These are phyloP conservation scores for Ericerus pela DNA, from an alignment of 1,140 invertebrate species.

Conservation along the genomic window DNA sequence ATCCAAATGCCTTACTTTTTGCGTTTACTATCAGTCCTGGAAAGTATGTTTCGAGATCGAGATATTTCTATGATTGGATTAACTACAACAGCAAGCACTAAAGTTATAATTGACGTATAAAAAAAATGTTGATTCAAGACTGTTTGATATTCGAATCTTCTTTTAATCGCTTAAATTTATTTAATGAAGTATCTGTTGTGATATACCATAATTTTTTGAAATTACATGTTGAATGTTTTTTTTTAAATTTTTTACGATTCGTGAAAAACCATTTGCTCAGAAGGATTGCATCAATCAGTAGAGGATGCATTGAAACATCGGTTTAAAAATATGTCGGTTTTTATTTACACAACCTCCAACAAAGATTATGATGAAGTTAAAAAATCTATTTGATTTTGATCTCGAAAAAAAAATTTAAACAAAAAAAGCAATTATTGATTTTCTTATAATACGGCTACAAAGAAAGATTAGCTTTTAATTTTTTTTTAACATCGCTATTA, in stretches of 20 bases:
- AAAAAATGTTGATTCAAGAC: conserved; percentile 69
- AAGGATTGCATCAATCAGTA: conserved; percentile 34
- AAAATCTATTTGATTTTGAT: too few species aligned
- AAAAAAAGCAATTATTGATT: too few species aligned
- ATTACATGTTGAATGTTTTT: not conserved
- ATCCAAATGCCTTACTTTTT: conserved; percentile 14
- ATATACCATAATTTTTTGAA: not conserved
- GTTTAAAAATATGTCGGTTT: conserved; percentile 54
- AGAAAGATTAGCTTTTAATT: too few species aligned
- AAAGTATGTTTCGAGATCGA: conserved; percentile 67
- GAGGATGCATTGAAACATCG: conserved; percentile 44
- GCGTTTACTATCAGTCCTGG: conserved; percentile 53
- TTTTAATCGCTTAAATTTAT: conserved; percentile 83
- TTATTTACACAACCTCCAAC: conserved; percentile 79
- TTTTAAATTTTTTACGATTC: conserved; percentile 22
- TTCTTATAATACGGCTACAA: too few species aligned
- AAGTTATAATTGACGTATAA: conserved; percentile 67
- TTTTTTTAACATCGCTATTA: too few species aligned
- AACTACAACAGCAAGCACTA: conserved; percentile 76
- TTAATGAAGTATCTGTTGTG: conserved; percentile 56
- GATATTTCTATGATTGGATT: conserved; percentile 75
- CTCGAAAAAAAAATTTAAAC: too few species aligned
- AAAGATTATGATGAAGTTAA: conserved; percentile 80
- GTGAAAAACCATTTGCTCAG: conserved; percentile 28
- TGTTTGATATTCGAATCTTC: conserved; percentile 67